Percentiles rank a stretch among this genome's conserved stretches.
Conservation (phyloP, 2,888 invertebrate genomes). For the Seira musarum region DNA sequence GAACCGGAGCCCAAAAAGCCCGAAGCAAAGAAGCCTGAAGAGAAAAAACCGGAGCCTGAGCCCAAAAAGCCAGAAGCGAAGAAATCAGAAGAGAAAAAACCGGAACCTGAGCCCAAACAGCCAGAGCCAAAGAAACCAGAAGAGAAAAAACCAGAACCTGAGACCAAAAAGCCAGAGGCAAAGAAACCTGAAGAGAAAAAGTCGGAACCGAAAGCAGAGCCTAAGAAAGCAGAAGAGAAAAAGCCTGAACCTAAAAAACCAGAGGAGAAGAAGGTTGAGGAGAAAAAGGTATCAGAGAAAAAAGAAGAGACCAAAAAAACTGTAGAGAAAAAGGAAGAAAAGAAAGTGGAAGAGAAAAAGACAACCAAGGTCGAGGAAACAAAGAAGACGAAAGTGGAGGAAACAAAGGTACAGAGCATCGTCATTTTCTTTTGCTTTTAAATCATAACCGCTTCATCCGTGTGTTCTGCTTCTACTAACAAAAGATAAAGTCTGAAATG, state of each 20-base stretch:
- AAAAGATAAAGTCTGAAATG: no score
- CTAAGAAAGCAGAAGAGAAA: conserved; percentile 68
- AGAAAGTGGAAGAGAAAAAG: conserved; percentile 52
- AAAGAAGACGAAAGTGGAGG: conserved; percentile 39
- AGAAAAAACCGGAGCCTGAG: conserved; percentile 53
- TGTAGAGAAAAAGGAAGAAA: conserved; percentile 25
- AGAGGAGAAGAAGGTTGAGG: conserved; percentile 33
- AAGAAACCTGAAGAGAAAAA: conserved; percentile 70
- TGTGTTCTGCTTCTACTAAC: no score
- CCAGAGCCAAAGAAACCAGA: conserved; percentile 58
- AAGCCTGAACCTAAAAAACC: conserved; percentile 47
- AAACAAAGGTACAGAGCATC: conserved; percentile 28
- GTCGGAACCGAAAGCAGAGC: conserved; percentile 65
- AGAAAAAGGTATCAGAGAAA: conserved; percentile 35
- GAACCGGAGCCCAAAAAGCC: no score
- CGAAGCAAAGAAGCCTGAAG: conserved; percentile 48
- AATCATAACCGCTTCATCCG: no score
- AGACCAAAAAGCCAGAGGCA: conserved; percentile 68
- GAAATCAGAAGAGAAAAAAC: conserved; percentile 71
- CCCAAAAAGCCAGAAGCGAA: conserved; percentile 73
- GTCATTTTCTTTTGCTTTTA: background rate
- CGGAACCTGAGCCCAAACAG: background rate
- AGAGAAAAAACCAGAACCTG: conserved; percentile 72
- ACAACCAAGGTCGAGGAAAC: conserved; percentile 14
- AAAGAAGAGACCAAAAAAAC: background rate